Base-by-base conservation (phyloP, 2,113 vertebrate species). In the Sisor rabdophorus region DNA sequence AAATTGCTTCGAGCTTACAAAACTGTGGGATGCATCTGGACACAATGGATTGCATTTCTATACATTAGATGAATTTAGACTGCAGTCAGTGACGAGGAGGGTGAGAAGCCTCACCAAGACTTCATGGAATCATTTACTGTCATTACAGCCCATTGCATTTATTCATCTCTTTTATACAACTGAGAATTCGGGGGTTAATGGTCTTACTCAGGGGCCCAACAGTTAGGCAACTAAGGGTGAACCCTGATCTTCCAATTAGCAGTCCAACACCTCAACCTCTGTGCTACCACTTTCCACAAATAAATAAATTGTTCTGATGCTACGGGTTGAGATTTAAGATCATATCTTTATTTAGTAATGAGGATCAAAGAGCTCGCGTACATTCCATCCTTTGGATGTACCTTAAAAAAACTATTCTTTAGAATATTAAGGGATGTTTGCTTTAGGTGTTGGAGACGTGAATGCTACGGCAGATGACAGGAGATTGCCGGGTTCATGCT, bases 331-430 rank as follows among this genome's bases (percentile, higher is more conserved):
- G 7, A 61, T 61, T 61, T 36, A 32, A 61, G 17, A 2, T 26
- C 11, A 13, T 24, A 64, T 26, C 22, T 13, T 67, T 15, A 16
- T 24, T 78, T 76, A 64, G 79, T 86, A 84, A 81, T 36, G 71
- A 82, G 82, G 77, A 84, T 86, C 60, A 79, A 84, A 83, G 73
- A 82, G 83, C 59, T 65, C 81, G 77, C 78, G 59, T 79, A 81
- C 72, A 79, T 72, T 74, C 64, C 56, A 74, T 78, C 60, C 32
- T 36, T n/a, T n/a, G n/a, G 28, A 56, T 58, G 28, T 64, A 61
- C 8, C 6, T 16, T 55, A 24, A 16, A 76, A 17, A 69, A 65
- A 71, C 28, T 16, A 52, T 54, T 56, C 53, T 56, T 50, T 40
- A 17, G 15, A 30, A 56, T 80, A 22, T 69, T 20, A 36, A 76